phyloP scores from a whole-genome alignment of 2,888 invertebrate genomes.

The Latheticus oryzae region DNA sequence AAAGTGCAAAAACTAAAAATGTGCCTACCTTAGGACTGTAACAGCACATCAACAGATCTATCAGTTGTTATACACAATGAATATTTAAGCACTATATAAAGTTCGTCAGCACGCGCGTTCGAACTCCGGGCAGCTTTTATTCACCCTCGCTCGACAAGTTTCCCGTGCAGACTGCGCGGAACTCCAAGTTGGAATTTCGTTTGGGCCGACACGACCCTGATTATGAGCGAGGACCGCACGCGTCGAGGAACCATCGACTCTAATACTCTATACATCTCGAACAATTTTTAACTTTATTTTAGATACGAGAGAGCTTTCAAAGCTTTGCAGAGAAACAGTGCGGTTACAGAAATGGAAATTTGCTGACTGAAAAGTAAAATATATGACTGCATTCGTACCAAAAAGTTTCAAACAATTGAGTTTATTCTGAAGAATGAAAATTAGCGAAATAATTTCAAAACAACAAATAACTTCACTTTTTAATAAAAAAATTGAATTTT shows the following conservation, averaged over 20 bases:
- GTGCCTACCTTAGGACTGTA: constrained; percentile 15
- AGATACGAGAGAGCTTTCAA: constrained; percentile 7
- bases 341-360: constrained; percentile 7
- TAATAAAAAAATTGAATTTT: too few species aligned
- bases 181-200: constrained; percentile 25
- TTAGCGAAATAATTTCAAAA: too few species aligned
- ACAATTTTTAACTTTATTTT: constrained; percentile 35
- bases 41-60: constrained; percentile 7
- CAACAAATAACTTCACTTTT: too few species aligned
- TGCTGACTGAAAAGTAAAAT: constrained; percentile 8
- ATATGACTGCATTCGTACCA: too few species aligned
- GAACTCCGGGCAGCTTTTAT: neutral
- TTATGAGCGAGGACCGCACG: constrained; percentile 37
- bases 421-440: too few species aligned
- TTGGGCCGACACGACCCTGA: constrained; percentile 30
- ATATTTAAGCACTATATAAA: constrained; percentile 16
- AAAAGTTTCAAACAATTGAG: too few species aligned
- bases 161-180: constrained; percentile 35
- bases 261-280: constrained; percentile 29
- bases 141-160: constrained; percentile 13
- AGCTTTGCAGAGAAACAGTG: constrained; percentile 18
- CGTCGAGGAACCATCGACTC: constrained; percentile 25
- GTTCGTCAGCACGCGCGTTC: constrained; percentile 27
- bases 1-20: constrained; percentile 14
- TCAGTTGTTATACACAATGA: constrained; percentile 8